Base-by-base conservation (phyloP, 30 jellyfish, hydroid and myxozoan species). In the Clytia hemisphaerica region DNA sequence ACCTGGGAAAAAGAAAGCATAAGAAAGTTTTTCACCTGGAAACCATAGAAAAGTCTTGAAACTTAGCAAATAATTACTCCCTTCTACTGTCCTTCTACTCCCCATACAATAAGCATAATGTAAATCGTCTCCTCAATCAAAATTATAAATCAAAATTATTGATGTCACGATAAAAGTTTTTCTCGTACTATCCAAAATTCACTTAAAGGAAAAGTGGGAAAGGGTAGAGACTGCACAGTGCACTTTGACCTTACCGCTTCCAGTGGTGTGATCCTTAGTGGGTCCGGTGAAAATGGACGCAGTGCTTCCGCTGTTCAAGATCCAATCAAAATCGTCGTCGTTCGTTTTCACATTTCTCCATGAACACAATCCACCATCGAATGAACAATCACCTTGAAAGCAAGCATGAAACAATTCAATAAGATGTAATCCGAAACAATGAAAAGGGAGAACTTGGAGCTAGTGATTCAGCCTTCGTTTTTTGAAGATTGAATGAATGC, bases 311-410 rank as follows among this genome's bases (percentile, higher is more conserved):
- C 95, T 73, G 24, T 93, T 93, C 49, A 91, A 67, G 10, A 89
- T 37, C 98, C 98, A 89, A 76, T 89, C 98, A 76, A 89, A 89
- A 12, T 75, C 83, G 42, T 89, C 98, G 47, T 35, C 16, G 9
- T 55, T 53, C 10, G 76, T 67, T 49, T 76, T 84, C 10, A 83
- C 47, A 63, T 89, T 89, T 36, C 69, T 58, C 98, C 98, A 89
- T 24, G 93, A 37, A 78, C 98, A 89, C 42, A 49, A 37, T 10
- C 98, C 98, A 48, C 79, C 77, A 55, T 89, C 98, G 64, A 89
- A 89, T 44, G 84, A 71, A 37, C 98, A 89, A 34, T 89, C 78
- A 22, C 98, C 98, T 88, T n/a, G n/a, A n/a, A n/a, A n/a, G n/a
- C 15, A 21, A 5, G n/a, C 15, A 29, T 14, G 7, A 29, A 29